Evolutionary conservation across 1,140 invertebrate genomes (phyloP).

Genomic region (Caenorhabditis briggsae): DNA sequence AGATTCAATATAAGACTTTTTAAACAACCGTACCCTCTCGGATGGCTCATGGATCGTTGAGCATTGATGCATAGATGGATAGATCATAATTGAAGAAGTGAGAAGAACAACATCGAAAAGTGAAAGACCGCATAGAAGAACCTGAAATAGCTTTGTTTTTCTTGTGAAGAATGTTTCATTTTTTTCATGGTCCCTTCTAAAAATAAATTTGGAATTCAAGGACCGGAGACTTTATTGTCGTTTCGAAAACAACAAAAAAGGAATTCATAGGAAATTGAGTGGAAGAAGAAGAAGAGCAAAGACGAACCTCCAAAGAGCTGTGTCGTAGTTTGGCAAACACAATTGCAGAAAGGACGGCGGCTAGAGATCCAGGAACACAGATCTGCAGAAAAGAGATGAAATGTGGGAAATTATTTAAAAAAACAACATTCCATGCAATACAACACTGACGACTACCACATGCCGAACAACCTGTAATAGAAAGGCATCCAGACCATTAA

Average conservation of each 20-base stretch:
- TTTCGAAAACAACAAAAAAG: not conserved
- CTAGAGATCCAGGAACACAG: not conserved
- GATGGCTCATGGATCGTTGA: conserved; percentile 12
- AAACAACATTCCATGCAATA: too few species aligned
- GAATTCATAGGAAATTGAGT: conserved; percentile 12
- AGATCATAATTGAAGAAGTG: conserved; percentile 36
- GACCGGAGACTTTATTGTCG: not conserved
- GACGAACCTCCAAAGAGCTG: conserved; percentile 18
- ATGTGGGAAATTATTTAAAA: too few species aligned
- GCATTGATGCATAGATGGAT: conserved; percentile 43
- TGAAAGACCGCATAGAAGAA: conserved; percentile 24
- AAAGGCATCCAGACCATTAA: too few species aligned
- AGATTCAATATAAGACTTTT: too few species aligned
- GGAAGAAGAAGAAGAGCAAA: not conserved
- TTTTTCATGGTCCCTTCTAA: not conserved
- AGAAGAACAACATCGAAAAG: conserved; percentile 24
- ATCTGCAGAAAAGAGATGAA: not conserved
- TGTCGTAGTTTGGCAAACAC: not conserved
- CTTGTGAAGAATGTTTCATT: not conserved
- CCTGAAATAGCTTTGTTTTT: not conserved
- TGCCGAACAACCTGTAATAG: too few species aligned
- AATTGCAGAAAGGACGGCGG: not conserved
- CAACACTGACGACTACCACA: too few species aligned
- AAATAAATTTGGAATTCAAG: not conserved
- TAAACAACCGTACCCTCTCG: not conserved